Base-by-base conservation (phyloP, 2,113 vertebrate genomes). In the Trichechus manatus region DNA sequence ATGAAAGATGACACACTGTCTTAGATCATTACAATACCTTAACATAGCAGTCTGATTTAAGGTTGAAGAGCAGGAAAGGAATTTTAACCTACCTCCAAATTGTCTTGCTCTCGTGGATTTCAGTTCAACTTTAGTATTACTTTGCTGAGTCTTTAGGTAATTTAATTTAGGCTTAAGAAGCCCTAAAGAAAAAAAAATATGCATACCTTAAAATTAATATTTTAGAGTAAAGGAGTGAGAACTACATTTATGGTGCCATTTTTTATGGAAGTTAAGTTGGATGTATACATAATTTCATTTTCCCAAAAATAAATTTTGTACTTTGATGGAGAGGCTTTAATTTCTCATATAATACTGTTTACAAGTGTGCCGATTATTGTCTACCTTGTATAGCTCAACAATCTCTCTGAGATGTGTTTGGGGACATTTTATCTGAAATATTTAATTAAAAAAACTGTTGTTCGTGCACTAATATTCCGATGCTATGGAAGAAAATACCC, bases 151-250 rank as follows among this genome's bases (percentile, higher is more conserved):
- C 97, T 95, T 98, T 97, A 98, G 61, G 96, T 96, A 96, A 72
- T 98, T 98, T 98, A 98, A 98, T 98, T 98, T 97, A 98, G 95
- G 97, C 97, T 98, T 98, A 98, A 98, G 97, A 95, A 96, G 97
- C 97, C 96, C 97, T 98, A 98, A 98, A 97, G 98, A 98, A 98
- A 95, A 98, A 98, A 98, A 91, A 98, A 97, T 97, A 98, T 98
- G 97, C 98, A 98, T 97, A 97, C 78, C 78, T 98, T 98, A 98
- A 98, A 98, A 98, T 98, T 98, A 98, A 98, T 98, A 98, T 96
- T 98, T 98, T 95, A 98, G 95, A 98, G 97, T 86, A 98, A 97
- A 98, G 95, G 96, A 98, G 87, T 97, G 97, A 96, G 97, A 97
- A 97, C 96, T 98, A 90, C 93, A 97, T 98, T 98, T 98, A 98